Evolutionary conservation across 2,888 invertebrate genomes (phyloP), one percentile per base, ranked within the genome.

Genomic region (Acheta domesticus): DNA sequence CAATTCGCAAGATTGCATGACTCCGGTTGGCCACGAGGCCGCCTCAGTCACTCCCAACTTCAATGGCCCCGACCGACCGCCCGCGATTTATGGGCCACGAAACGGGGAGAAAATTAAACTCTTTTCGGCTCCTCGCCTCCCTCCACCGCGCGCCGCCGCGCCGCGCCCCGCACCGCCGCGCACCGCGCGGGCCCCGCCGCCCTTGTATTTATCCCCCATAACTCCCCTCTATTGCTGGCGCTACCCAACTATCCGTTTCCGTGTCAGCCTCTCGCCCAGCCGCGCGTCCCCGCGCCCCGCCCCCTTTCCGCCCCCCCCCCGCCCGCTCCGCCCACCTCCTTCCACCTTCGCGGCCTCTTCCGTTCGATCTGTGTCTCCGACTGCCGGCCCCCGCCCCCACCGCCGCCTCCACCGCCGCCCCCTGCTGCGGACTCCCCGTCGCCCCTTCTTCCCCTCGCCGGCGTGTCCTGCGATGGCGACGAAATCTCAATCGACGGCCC

Each of bases 1-100:
- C 62, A 62, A 62, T 62, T 62, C 62, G 62, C 62, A 62, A 62
- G 62, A 62, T 62, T 62, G 62, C 62, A 62, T 62, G 62, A 62
- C 62, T 62, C 62, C 16, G 62, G 62, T 62, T 62, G 62, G 62
- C 62, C 62, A 62, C 62, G 62, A 62, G 62, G 62, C 62, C n/a
- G 62, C 62, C 62, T 14, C 62, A 62, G 62, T 62, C 62, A 62
- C 62, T 62, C 62, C 62, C n/a, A 62, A 62, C 62, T 62, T 62
- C 62, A 62, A 62, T 62, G 62, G 16, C n/a, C 62, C 62, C 62
- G n/a, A 62, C 62, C 62, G 62, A 62, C 62, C 62, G 62, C 62
- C 16, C 62, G 14, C 16, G 62, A 62, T 62, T 62, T 62, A 62
- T 62, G 62, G 62, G 16, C n/a, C 62, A 62, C 14, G 62, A 62